A percentile compares a stretch with the other conserved stretches of the same genome.
These are phyloP conservation scores for Drosophila carrolli DNA, from an alignment of 1,140 invertebrate genomes.

Conservation along the genomic window DNA sequence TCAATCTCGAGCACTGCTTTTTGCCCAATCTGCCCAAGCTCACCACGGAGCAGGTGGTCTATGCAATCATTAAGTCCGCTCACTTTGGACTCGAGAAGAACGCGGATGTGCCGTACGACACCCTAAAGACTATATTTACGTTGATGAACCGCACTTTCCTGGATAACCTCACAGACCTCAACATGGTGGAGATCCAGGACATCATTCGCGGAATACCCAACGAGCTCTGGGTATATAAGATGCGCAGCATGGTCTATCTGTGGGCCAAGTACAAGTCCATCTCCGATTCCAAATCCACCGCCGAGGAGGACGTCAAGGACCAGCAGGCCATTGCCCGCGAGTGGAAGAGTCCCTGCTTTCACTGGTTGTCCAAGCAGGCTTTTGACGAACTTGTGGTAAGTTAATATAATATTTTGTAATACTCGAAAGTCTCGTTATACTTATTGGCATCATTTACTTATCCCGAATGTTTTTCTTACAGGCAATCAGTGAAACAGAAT, in stretches of 20 bases:
- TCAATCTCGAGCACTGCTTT: slow-evolving; percentile 64
- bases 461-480: neutral
- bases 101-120: slow-evolving; percentile 65
- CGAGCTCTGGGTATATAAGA: slow-evolving; percentile 62
- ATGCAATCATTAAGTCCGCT: slow-evolving; percentile 52
- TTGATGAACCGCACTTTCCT: slow-evolving; percentile 67
- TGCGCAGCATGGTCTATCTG: slow-evolving; percentile 67
- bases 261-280: slow-evolving; percentile 55
- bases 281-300: slow-evolving; percentile 23
- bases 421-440: too few species aligned
- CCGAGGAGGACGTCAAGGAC: slow-evolving; percentile 29
- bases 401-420: neutral
- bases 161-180: slow-evolving; percentile 57
- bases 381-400: slow-evolving; percentile 59
- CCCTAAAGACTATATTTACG: slow-evolving; percentile 65
- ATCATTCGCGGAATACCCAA: slow-evolving; percentile 62
- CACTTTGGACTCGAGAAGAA: slow-evolving; percentile 59
- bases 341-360: slow-evolving; percentile 63
- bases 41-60: slow-evolving; percentile 61
- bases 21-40: slow-evolving; percentile 59
- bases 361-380: slow-evolving; percentile 73
- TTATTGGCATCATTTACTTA: slow-evolving; percentile 51
- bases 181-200: slow-evolving; percentile 52
- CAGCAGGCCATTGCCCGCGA: slow-evolving; percentile 57
- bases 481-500: slow-evolving; percentile 69